Evolutionary conservation across 2,888 invertebrate genomes (phyloP).

Genomic region (Pocota personata): DNA sequence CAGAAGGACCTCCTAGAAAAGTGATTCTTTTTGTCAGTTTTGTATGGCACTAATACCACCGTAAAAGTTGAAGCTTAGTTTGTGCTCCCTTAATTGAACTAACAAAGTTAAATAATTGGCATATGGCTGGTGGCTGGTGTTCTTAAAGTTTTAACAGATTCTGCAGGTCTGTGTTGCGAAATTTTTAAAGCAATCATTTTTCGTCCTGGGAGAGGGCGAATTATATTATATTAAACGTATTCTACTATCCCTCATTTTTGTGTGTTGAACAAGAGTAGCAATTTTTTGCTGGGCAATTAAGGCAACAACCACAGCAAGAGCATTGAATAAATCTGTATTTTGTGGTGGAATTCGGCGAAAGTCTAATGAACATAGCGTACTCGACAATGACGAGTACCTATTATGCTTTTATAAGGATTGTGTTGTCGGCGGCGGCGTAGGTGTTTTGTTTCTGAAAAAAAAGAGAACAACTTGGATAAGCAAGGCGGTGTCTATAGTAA

Average conservation of each 20-base stretch:
- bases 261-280: not conserved
- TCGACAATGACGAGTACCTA: not conserved
- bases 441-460: not conserved
- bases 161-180: not conserved
- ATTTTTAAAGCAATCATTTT: not conserved
- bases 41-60: slow-evolving; percentile 33
- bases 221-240: not conserved
- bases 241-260: not conserved
- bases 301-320: not conserved
- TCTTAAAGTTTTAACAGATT: slow-evolving; percentile 14
- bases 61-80: slow-evolving; percentile 12
- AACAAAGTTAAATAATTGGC: slow-evolving; percentile 57
- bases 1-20: slow-evolving; percentile 60
- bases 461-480: not conserved
- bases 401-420: not conserved
- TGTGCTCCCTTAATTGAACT: slow-evolving; percentile 51
- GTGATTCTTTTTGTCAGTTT: slow-evolving; percentile 20
- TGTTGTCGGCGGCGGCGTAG: not conserved
- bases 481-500: too few species aligned
- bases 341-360: not conserved
- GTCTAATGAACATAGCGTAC: not conserved
- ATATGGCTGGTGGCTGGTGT: slow-evolving; percentile 8
- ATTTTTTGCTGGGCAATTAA: not conserved
- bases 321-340: not conserved
- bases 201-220: not conserved